A percentile compares a stretch with the other conserved stretches of the same genome.
phyloP scores from a whole-genome alignment of 1,140 invertebrate species.

The Carcinoscorpius rotundicauda region DNA sequence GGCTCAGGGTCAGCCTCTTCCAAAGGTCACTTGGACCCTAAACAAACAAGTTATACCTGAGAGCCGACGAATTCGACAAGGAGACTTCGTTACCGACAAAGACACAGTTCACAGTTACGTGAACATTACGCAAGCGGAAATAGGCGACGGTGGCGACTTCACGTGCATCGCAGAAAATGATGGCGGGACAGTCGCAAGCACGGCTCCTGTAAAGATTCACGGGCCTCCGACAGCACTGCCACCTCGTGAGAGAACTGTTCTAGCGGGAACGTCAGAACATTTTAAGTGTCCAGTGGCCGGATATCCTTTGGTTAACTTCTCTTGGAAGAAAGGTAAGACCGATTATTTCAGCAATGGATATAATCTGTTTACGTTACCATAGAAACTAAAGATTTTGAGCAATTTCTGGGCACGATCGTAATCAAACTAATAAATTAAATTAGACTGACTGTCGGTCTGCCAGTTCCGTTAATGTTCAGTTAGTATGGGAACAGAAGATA shows the following conservation, averaged over 20 bases:
- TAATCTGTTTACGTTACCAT: too few relatives aligned
- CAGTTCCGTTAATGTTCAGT: too few relatives aligned
- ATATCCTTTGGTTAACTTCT: constrained; percentile 27
- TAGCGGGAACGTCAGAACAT: constrained; percentile 28
- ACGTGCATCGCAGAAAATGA: constrained; percentile 23
- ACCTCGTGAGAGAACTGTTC: constrained; percentile 23
- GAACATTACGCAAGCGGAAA: constrained; percentile 50
- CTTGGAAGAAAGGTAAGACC: constrained; percentile 19
- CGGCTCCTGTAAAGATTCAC: constrained; percentile 19
- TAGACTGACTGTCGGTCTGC: too few relatives aligned
- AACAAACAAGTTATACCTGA: constrained; percentile 20
- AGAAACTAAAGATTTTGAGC: too few relatives aligned
- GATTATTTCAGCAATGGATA: too few relatives aligned
- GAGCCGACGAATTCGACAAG: constrained; percentile 19
- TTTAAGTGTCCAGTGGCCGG: constrained; percentile 34
- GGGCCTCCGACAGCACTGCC: constrained; percentile 18
- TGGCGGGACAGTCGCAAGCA: constrained; percentile 18
- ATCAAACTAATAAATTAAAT: too few relatives aligned
- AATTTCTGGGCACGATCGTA: too few relatives aligned
- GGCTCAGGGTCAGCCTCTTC: constrained; percentile 24
- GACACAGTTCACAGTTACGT: constrained; percentile 78
- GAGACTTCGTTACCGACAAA: constrained; percentile 25
- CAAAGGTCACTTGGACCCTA: constrained; percentile 24
- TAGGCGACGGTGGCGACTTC: constrained; percentile 38
- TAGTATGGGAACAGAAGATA: too few relatives aligned